Evolutionary conservation across 2,888 invertebrate species (phyloP).

Genomic region (Metellina segmentata): DNA sequence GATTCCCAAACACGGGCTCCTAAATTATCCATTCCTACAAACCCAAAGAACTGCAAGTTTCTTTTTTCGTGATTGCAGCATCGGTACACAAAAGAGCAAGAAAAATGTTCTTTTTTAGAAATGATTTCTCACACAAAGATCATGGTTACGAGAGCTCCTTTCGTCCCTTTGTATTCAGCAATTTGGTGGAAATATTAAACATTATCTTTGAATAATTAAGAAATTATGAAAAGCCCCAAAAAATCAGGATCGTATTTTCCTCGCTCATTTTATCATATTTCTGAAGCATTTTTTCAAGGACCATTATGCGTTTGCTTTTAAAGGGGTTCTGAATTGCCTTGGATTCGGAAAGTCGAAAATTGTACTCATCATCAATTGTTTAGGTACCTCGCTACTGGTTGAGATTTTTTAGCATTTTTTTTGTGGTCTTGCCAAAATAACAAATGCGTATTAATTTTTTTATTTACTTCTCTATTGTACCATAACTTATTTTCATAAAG

Average conservation of each 20-base stretch:
- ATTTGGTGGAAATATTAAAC: slow-evolving; percentile 22
- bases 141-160: background rate
- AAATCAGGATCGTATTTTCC: background rate
- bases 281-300: background rate
- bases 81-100: slow-evolving; percentile 11
- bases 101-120: background rate
- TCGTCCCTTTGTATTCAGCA: slow-evolving; percentile 12
- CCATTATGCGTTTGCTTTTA: background rate
- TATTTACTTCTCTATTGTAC: background rate
- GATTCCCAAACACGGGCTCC: background rate
- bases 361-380: background rate
- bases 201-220: slow-evolving; percentile 26
- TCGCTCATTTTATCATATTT: background rate
- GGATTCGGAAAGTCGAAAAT: slow-evolving; percentile 4
- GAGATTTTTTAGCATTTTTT: background rate
- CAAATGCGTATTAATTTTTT: background rate
- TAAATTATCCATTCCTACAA: background rate
- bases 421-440: background rate
- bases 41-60: background rate
- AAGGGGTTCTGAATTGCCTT: background rate
- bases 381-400: background rate
- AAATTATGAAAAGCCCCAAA: slow-evolving; percentile 19
- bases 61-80: background rate
- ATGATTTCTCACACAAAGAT: slow-evolving; percentile 25
- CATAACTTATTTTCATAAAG: background rate